Conservation (phyloP, 2,888 invertebrate species). For the Drosophila differens region DNA sequence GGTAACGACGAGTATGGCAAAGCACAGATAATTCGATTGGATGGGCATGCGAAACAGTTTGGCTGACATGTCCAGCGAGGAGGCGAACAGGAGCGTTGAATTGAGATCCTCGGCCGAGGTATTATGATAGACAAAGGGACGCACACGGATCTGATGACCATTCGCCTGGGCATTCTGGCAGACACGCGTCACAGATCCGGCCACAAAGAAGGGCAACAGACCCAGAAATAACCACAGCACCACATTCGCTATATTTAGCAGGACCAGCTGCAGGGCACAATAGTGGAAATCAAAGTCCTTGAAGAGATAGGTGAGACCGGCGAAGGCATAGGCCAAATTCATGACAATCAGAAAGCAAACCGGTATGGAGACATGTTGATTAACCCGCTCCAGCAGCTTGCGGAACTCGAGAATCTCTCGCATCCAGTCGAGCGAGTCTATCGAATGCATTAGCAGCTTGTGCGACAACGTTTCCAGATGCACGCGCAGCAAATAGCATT, state of each 20-base stretch:
- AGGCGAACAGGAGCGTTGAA: conserved; percentile 91
- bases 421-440: conserved; percentile 92
- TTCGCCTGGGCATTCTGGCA: conserved; percentile 90
- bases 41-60: conserved; percentile 91
- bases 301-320: conserved; percentile 89
- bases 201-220: conserved; percentile 86
- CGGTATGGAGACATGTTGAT: conserved; percentile 91
- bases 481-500: conserved; percentile 91
- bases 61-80: conserved; percentile 90
- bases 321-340: conserved; percentile 90
- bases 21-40: conserved; percentile 89
- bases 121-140: conserved; percentile 93
- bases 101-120: conserved; percentile 91
- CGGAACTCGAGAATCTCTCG: conserved; percentile 92
- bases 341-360: conserved; percentile 92
- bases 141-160: conserved; percentile 91
- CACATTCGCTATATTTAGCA: conserved; percentile 89
- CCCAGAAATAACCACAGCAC: conserved; percentile 82
- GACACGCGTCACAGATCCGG: conserved; percentile 90
- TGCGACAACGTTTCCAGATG: conserved; percentile 90
- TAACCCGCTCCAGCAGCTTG: conserved; percentile 91
- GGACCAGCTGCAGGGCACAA: conserved; percentile 87
- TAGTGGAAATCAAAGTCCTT: conserved; percentile 87
- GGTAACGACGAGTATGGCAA: conserved; percentile 87
- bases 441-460: conserved; percentile 90